Conservation (phyloP, 2,113 vertebrate species). For the Zosterops pallidus region DNA sequence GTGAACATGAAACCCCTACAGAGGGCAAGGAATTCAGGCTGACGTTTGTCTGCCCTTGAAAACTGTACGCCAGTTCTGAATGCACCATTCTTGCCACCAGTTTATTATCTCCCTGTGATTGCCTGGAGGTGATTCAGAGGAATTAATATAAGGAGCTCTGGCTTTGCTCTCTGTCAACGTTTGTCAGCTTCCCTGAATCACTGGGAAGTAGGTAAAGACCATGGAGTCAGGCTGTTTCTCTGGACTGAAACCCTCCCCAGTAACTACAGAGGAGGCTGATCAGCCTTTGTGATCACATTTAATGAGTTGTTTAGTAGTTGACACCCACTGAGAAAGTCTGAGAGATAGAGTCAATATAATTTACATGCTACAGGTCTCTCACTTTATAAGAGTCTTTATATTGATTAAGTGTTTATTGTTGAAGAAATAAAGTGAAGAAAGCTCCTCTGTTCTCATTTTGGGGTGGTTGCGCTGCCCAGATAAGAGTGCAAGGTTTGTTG, state of each 20-base stretch:
- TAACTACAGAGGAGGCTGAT: neutral
- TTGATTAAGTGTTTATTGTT: neutral
- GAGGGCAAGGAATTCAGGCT: neutral
- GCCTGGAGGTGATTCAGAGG: neutral
- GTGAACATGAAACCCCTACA: too few relatives aligned
- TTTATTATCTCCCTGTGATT: neutral
- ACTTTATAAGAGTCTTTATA: neutral
- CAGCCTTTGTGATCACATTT: neutral
- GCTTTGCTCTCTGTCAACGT: neutral
- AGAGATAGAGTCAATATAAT: neutral
- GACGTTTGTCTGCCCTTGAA: neutral
- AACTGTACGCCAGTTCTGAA: neutral
- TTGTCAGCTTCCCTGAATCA: neutral
- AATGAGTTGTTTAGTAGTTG: neutral
- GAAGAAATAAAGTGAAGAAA: neutral
- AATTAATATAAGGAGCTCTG: neutral
- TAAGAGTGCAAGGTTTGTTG: neutral
- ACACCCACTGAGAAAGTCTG: neutral
- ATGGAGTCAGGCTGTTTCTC: neutral
- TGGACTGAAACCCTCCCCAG: neutral
- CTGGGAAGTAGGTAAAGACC: neutral
- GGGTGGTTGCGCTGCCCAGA: neutral
- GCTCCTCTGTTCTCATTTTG: neutral
- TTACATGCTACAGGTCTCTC: neutral
- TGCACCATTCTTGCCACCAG: rapidly evolving